A percentile compares a stretch with the other conserved stretches of the same genome.
Conservation (phyloP, 1,140 invertebrate species). For the Magallana ariakensis region DNA sequence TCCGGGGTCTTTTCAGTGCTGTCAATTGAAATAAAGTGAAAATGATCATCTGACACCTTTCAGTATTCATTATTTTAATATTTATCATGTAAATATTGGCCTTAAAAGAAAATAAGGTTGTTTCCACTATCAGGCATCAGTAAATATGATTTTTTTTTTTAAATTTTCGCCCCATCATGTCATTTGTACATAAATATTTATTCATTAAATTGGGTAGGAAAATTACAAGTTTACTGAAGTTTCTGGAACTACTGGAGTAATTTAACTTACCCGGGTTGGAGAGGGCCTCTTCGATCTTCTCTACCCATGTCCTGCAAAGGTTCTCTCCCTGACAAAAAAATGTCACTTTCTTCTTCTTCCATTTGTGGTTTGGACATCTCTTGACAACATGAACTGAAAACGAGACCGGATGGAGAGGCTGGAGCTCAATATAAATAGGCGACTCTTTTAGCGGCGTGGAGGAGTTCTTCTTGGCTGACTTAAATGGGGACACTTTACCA, state of each 20-base stretch:
- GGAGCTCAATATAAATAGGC: slow-evolving; percentile 64
- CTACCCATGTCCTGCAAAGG: slow-evolving; percentile 69
- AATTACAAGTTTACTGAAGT: background rate
- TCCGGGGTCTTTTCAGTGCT: slow-evolving; percentile 83
- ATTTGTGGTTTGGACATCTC: slow-evolving; percentile 64
- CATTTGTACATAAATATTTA: background rate
- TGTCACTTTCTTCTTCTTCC: slow-evolving; percentile 66
- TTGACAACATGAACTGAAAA: slow-evolving; percentile 67
- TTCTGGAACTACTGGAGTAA: no score
- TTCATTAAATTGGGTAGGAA: background rate
- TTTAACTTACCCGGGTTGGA: slow-evolving; percentile 60
- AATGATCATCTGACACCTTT: no score
- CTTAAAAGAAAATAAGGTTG: background rate
- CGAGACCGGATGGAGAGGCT: slow-evolving; percentile 54
- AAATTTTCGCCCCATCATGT: no score
- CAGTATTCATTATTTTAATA: no score
- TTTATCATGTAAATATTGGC: no score
- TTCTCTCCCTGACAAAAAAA: slow-evolving; percentile 66
- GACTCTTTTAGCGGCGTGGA: slow-evolving; percentile 49
- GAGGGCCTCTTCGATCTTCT: slow-evolving; percentile 65
- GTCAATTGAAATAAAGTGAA: slow-evolving; percentile 15
- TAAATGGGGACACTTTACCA: slow-evolving; percentile 32
- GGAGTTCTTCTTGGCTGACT: background rate
- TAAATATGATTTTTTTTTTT: no score
- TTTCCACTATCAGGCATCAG: background rate